phyloP scores from a whole-genome alignment of 2,797 vertebrate genomes.

The Phrynocephalus forsythii region DNA sequence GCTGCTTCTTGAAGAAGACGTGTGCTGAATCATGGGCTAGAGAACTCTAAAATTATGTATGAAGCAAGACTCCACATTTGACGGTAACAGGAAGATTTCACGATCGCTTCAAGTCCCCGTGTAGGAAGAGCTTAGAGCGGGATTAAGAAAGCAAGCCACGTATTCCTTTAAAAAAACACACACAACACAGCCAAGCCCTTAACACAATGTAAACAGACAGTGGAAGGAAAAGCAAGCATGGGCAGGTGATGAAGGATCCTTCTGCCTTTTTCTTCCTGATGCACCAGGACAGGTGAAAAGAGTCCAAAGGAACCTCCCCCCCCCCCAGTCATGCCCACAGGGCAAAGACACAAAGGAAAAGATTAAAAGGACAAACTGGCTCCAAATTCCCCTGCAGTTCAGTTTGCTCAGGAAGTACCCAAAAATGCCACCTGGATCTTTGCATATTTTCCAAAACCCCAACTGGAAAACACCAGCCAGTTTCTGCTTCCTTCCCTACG shows the following conservation, averaged over 20 bases:
- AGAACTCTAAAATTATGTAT: background rate
- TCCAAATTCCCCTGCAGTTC: background rate
- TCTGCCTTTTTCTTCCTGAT: background rate
- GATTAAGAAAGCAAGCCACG: constrained; percentile 2
- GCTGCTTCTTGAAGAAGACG: too few species aligned
- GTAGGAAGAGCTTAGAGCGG: background rate
- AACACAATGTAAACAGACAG: background rate
- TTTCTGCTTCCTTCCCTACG: background rate
- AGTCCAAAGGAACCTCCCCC: fast-evolving
- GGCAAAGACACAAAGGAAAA: background rate
- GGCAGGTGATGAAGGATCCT: background rate
- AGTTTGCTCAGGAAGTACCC: background rate
- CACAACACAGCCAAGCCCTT: background rate
- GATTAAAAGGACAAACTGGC: fast-evolving
- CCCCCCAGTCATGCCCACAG: background rate
- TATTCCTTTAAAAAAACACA: background rate
- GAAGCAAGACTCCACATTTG: background rate
- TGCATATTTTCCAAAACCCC: background rate
- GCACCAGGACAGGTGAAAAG: background rate
- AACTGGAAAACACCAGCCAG: background rate
- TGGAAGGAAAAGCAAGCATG: constrained; percentile 23
- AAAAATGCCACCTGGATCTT: background rate
- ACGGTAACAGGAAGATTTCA: constrained; percentile 8
- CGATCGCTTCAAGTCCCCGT: background rate
- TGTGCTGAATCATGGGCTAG: too few species aligned